These are phyloP conservation scores for Dipodomys spectabilis DNA, from an alignment of 2,113 vertebrate species.

Conservation along the genomic window DNA sequence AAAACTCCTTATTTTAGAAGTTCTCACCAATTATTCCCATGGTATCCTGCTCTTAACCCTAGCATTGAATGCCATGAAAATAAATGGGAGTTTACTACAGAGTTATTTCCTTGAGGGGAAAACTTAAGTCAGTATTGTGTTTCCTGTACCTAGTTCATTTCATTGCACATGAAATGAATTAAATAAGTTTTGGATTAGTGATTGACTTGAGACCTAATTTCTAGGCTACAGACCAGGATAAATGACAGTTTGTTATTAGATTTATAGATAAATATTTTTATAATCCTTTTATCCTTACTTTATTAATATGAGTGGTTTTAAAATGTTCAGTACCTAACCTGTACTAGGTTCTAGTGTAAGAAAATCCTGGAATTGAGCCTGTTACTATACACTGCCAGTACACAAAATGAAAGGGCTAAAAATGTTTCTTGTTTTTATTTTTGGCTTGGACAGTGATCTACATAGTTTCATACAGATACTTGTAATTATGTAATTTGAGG, in stretches of 20 bases:
- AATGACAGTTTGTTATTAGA: neutral
- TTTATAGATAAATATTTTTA: neutral
- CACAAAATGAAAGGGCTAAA: neutral
- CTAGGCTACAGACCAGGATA: neutral
- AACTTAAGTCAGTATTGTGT: neutral
- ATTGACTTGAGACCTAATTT: neutral
- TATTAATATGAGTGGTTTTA: slow-evolving; percentile 3
- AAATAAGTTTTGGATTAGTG: neutral
- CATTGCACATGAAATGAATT: neutral
- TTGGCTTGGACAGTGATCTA: neutral
- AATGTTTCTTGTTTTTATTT: neutral
- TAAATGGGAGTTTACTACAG: neutral
- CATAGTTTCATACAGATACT: neutral
- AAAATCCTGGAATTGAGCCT: neutral
- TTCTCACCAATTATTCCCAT: neutral
- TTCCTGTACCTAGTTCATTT: slow-evolving; percentile 9
- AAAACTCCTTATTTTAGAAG: too few species aligned
- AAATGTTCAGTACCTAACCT: neutral
- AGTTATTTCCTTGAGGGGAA: neutral
- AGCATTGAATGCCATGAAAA: neutral
- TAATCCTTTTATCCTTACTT: neutral
- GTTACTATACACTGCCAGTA: neutral
- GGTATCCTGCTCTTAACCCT: neutral
- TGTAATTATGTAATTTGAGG: neutral
- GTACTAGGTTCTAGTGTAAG: neutral